phyloP scores from a whole-genome alignment of 2,113 vertebrate species.

The Elaphurus davidianus region DNA sequence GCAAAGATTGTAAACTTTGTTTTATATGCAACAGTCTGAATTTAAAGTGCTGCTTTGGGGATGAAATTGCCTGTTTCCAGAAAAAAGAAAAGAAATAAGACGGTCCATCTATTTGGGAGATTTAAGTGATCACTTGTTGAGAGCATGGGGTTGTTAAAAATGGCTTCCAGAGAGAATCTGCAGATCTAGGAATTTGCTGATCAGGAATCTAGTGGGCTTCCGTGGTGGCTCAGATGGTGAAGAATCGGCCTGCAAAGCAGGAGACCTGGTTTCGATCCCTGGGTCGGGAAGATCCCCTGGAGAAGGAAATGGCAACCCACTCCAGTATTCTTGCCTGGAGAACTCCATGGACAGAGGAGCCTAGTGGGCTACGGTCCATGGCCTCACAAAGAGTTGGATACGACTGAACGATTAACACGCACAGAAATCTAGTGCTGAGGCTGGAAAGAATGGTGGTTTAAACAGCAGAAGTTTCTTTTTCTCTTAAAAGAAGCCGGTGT shows the following conservation, averaged over 20 bases:
- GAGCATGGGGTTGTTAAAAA: rapidly evolving
- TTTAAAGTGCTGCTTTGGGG: neutral
- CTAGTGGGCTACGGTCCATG: neutral
- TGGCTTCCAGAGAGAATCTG: neutral
- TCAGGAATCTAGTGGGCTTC: neutral
- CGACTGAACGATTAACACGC: rapidly evolving
- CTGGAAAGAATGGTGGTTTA: neutral
- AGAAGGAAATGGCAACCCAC: neutral
- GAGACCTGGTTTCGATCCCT: neutral
- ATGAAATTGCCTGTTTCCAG: neutral
- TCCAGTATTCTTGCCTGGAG: neutral
- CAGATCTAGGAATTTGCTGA: neutral
- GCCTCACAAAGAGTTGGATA: neutral
- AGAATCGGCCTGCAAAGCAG: neutral
- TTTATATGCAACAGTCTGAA: neutral
- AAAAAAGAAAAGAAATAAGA: neutral
- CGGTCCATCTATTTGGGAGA: neutral
- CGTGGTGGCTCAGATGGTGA: neutral
- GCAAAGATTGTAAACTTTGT: neutral
- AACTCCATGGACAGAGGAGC: neutral
- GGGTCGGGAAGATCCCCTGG: neutral
- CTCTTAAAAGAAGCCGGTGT: neutral
- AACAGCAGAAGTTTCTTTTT: neutral
- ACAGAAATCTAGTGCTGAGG: neutral
- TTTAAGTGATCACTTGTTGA: neutral